Evolutionary conservation across 2,888 invertebrate genomes (phyloP).

Genomic region (Protophormia terraenovae): DNA sequence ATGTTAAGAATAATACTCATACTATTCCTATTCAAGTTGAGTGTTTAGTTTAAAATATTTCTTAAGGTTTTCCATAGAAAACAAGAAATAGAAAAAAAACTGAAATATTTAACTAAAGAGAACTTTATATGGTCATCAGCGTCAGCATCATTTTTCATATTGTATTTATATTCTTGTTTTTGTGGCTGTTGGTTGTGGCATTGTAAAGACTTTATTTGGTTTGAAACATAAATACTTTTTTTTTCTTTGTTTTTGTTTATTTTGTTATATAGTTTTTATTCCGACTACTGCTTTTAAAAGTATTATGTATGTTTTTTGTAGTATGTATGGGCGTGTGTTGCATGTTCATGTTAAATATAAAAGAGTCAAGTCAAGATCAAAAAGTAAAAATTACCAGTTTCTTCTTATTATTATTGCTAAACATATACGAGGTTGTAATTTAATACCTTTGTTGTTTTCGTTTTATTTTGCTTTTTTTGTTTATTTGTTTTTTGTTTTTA

Average conservation of each 20-base stretch:
- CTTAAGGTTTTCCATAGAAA: constrained; percentile 43
- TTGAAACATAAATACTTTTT: constrained; percentile 23
- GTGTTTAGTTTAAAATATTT: constrained; percentile 20
- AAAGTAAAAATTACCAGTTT: constrained; percentile 2
- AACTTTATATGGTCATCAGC: constrained; percentile 64
- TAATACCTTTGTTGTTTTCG: constrained; percentile 3
- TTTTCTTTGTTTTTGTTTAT: not conserved
- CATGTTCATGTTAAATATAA: not conserved
- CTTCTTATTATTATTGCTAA: constrained; percentile 34
- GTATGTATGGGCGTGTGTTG: constrained; percentile 9
- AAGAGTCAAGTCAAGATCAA: not conserved
- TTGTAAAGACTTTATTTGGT: constrained; percentile 64
- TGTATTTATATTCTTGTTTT: constrained; percentile 21
- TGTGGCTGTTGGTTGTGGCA: constrained; percentile 38
- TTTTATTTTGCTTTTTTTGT: not conserved
- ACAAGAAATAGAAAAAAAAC: not conserved
- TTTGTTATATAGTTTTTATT: not conserved
- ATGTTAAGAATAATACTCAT: not conserved
- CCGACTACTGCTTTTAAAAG: not conserved
- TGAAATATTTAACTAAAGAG: constrained; percentile 30
- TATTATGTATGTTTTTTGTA: too few relatives aligned
- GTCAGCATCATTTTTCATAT: constrained; percentile 49
- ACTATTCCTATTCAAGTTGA: not conserved
- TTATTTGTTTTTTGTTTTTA: not conserved
- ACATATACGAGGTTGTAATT: not conserved